Conservation (phyloP, 1,140 invertebrate species). For the Orius insidiosus region DNA sequence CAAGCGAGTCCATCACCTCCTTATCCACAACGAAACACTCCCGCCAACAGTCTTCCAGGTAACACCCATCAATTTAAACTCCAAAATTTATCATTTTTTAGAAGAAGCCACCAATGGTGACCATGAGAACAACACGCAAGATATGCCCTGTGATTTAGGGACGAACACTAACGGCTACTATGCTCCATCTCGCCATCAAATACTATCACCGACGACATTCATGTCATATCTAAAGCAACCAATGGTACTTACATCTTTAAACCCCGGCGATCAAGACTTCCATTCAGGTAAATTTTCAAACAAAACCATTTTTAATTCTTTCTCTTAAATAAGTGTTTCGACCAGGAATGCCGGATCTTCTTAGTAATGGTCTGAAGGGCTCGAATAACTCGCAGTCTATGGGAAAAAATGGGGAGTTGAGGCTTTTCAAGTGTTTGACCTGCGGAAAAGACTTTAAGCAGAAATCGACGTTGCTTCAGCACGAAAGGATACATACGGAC, state of each 20-base stretch:
- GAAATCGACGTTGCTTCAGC: conserved; percentile 64
- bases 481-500: conserved; percentile 70
- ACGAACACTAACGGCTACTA: conserved; percentile 3
- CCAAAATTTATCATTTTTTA: background rate
- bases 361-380: conserved; percentile 32
- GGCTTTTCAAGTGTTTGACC: conserved; percentile 66
- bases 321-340: background rate
- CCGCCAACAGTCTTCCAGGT: conserved; percentile 1
- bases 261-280: conserved; percentile 32
- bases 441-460: conserved; percentile 77
- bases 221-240: conserved; percentile 70
- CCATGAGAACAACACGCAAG: conserved; percentile 5
- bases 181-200: conserved; percentile 32
- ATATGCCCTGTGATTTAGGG: conserved; percentile 9
- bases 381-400: background rate
- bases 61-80: background rate
- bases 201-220: conserved; percentile 60
- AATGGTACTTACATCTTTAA: conserved; percentile 46
- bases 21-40: conserved; percentile 1
- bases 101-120: background rate
- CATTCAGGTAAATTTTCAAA: conserved; percentile 23
- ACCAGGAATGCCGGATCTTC: conserved; percentile 44
- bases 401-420: conserved; percentile 33
- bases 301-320: conserved; percentile 34
- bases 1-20: conserved; percentile 1